A percentile compares a stretch with the other conserved stretches of the same genome.
Evolutionary conservation across 2,888 invertebrate genomes (phyloP).

Genomic region (Bimastos eiseni): DNA sequence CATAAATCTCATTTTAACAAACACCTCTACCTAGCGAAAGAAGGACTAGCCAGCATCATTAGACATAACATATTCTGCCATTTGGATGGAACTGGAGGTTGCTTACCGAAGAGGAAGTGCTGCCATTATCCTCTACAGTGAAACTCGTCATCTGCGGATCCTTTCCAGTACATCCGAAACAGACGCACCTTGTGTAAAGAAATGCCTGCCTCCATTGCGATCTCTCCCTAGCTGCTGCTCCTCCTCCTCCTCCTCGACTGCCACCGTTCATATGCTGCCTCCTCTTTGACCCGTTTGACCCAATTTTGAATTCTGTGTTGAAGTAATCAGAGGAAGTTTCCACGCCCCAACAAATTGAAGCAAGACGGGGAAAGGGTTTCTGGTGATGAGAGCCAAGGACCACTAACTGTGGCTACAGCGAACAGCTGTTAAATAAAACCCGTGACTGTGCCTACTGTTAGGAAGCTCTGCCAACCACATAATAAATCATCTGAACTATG

Average conservation of each 20-base stretch:
- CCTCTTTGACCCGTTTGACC: slow-evolving; percentile 10
- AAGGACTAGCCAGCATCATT: too few relatives aligned
- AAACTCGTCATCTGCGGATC: background rate
- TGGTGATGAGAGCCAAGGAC: background rate
- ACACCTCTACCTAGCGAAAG: too few relatives aligned
- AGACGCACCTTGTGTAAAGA: slow-evolving; percentile 13
- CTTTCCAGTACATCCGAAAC: slow-evolving; percentile 20
- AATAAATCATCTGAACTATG: background rate
- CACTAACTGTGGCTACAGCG: background rate
- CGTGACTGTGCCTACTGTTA: background rate
- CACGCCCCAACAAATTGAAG: background rate
- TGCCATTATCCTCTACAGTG: background rate
- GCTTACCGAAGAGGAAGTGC: slow-evolving; percentile 10
- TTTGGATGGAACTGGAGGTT: background rate
- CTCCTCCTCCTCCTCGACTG: background rate
- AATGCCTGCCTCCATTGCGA: background rate
- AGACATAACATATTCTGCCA: too few relatives aligned
- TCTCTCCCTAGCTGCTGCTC: background rate
- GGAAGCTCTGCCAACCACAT: background rate
- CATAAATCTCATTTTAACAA: too few relatives aligned
- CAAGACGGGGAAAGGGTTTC: background rate
- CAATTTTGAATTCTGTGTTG: background rate
- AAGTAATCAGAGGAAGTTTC: background rate
- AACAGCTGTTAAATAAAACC: background rate
- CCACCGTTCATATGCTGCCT: background rate